Evolutionary conservation across 1,140 invertebrate genomes (phyloP).

Genomic region (Sinonovacula constricta): DNA sequence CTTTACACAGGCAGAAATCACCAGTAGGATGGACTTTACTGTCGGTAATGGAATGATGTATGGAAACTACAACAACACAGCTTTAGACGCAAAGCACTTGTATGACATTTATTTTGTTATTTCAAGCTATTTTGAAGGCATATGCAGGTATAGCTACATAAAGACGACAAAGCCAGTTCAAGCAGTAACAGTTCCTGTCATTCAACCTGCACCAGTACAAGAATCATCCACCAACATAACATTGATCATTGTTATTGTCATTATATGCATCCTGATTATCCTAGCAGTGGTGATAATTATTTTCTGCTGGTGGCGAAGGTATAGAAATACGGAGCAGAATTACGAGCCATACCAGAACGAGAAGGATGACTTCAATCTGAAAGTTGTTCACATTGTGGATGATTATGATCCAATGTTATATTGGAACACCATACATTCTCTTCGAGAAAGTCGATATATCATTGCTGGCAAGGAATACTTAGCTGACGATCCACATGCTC

Average conservation of each 20-base stretch:
- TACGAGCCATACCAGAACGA: slow-evolving; percentile 55
- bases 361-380: slow-evolving; percentile 42
- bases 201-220: neutral
- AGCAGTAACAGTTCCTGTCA: slow-evolving; percentile 33
- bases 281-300: slow-evolving; percentile 60
- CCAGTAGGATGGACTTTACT: slow-evolving; percentile 44
- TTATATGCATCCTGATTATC: slow-evolving; percentile 63
- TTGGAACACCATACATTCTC: slow-evolving; percentile 71
- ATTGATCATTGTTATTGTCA: slow-evolving; percentile 56
- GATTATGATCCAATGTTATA: slow-evolving; percentile 64
- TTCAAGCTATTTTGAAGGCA: slow-evolving; percentile 59
- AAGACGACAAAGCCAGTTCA: slow-evolving; percentile 51
- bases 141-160: slow-evolving; percentile 63
- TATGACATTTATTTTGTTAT: slow-evolving; percentile 72
- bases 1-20: slow-evolving; percentile 56
- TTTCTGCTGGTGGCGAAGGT: slow-evolving; percentile 53
- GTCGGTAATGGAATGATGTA: slow-evolving; percentile 65
- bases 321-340: slow-evolving; percentile 31
- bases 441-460: slow-evolving; percentile 67
- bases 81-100: slow-evolving; percentile 48
- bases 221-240: slow-evolving; percentile 32
- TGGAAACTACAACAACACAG: slow-evolving; percentile 58
- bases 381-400: slow-evolving; percentile 30
- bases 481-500: slow-evolving; percentile 47
- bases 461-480: slow-evolving; percentile 63